Percentiles rank a stretch among this genome's conserved stretches.
Conservation (phyloP, 2,888 invertebrate species). For the Synanthedon tipuliformis region DNA sequence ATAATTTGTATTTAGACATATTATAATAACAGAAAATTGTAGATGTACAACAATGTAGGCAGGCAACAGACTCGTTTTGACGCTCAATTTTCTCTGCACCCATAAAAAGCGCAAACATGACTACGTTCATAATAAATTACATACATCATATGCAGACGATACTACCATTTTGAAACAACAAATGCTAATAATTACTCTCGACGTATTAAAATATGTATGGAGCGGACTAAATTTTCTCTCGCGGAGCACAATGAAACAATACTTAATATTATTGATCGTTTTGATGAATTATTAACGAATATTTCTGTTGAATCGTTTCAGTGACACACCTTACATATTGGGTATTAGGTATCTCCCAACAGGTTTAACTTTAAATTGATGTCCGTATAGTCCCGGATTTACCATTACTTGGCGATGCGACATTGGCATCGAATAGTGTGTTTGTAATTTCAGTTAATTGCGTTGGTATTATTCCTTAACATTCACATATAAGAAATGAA, state of each 20-base stretch:
- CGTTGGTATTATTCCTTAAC: neutral
- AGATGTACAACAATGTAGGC: slow-evolving; percentile 32
- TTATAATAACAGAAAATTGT: neutral
- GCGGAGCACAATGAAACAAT: slow-evolving; percentile 24
- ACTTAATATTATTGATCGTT: slow-evolving; percentile 29
- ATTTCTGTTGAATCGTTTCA: slow-evolving; percentile 21
- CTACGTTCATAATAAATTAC: slow-evolving; percentile 52
- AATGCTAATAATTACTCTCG: slow-evolving; percentile 44
- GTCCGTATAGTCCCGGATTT: neutral
- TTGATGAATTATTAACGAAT: slow-evolving; percentile 32
- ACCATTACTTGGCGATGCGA: too few species aligned
- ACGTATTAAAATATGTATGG: slow-evolving; percentile 28
- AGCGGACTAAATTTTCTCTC: slow-evolving; percentile 19
- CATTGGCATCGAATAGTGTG: neutral
- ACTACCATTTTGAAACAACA: slow-evolving; percentile 42
- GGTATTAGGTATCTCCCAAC: neutral
- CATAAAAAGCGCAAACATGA: slow-evolving; percentile 47
- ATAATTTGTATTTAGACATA: too few species aligned
- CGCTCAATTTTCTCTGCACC: slow-evolving; percentile 40
- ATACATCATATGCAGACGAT: slow-evolving; percentile 36
- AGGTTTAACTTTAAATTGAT: neutral
- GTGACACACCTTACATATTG: slow-evolving; percentile 1
- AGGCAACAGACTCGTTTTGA: slow-evolving; percentile 26
- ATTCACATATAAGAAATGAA: slow-evolving; percentile 2
- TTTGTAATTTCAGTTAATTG: neutral